phyloP scores from a whole-genome alignment of 1,140 invertebrate species.

The Galendromus occidentalis region DNA sequence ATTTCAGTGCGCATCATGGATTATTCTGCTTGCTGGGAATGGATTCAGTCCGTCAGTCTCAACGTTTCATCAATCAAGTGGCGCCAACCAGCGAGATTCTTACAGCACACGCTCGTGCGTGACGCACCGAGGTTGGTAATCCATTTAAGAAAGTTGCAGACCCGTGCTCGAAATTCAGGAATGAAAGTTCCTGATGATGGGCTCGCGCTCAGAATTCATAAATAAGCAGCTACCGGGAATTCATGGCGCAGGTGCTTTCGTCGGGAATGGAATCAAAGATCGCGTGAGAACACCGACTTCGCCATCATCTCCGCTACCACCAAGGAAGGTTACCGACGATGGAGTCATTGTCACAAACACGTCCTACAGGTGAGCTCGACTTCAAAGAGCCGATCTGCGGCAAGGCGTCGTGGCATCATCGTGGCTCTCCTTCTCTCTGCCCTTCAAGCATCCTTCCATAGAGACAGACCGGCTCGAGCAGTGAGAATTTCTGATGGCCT shows the following conservation, averaged over 20 bases:
- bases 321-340: neutral
- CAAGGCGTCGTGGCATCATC: too few species aligned
- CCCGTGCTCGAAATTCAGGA: too few species aligned
- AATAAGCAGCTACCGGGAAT: too few species aligned
- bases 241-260: neutral
- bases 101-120: neutral
- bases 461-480: too few species aligned
- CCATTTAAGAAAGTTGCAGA: neutral
- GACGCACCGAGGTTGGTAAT: neutral
- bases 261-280: neutral
- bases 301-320: neutral
- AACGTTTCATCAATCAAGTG: neutral
- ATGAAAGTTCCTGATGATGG: too few species aligned
- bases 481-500: too few species aligned
- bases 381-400: neutral
- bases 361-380: neutral
- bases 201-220: too few species aligned
- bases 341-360: slow-evolving; percentile 1
- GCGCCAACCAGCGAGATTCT: neutral
- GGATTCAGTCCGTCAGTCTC: neutral
- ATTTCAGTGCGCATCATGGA: too few species aligned
- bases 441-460: too few species aligned
- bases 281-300: neutral
- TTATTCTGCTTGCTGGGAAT: slow-evolving; percentile 1
- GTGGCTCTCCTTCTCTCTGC: too few species aligned